Evolutionary conservation across 1,140 invertebrate genomes (phyloP).

Genomic region (Ladona fulva): DNA sequence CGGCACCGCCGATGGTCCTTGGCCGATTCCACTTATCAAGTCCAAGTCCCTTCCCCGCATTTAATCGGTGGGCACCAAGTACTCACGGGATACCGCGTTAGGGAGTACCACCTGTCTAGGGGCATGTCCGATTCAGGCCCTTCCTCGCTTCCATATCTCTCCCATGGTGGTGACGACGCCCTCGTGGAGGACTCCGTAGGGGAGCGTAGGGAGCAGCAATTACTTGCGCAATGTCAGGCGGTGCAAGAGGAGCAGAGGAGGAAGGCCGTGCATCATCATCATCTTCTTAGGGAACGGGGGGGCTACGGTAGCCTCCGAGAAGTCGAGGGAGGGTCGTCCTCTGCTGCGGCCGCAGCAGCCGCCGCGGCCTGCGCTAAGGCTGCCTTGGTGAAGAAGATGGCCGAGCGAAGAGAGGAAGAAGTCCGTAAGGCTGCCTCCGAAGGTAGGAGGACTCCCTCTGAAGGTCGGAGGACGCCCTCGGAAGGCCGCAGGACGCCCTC

Average conservation of each 20-base stretch:
- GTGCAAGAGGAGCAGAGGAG: neutral
- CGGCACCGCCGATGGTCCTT: conserved; percentile 27
- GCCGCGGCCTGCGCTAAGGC: neutral
- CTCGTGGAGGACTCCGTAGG: neutral
- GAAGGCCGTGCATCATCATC: neutral
- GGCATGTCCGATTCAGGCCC: neutral
- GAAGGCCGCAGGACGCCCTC: neutral
- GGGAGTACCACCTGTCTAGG: neutral
- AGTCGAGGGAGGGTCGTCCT: neutral
- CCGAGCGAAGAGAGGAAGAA: neutral
- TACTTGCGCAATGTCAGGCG: neutral
- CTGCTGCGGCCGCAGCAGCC: neutral
- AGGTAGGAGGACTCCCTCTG: neutral
- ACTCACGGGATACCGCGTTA: neutral
- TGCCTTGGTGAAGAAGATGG: neutral
- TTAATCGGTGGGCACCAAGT: neutral
- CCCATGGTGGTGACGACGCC: neutral
- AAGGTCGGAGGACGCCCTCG: neutral
- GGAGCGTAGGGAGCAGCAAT: neutral
- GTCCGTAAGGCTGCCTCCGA: neutral
- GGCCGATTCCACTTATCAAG: conserved; percentile 21
- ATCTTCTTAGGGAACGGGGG: neutral
- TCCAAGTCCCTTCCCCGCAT: conserved; percentile 21
- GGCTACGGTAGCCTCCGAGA: neutral
- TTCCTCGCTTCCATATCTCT: neutral